Evolutionary conservation across 2,797 vertebrate species (phyloP), one percentile per base, ranked within the genome.

Genomic region (Chloroceryle inda): DNA sequence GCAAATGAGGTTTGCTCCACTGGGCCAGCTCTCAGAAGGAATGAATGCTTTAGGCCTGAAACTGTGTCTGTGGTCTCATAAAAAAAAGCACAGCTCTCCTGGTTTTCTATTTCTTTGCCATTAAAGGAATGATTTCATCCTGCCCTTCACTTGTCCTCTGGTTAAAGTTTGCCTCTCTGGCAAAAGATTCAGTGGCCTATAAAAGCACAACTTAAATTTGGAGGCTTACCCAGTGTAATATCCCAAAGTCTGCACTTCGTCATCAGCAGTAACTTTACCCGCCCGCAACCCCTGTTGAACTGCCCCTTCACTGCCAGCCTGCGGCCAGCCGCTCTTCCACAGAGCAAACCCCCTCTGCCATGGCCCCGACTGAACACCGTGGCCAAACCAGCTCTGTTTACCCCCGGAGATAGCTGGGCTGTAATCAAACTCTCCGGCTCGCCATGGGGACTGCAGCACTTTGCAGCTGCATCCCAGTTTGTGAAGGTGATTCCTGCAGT

Each of bases 201-300:
- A 85, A 88, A 91, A 91, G 42, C 2, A 0, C 20, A 29, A 8
- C 27, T 67, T 20, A 17, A 2, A 75, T 44, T 44, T 75, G 85
- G 85, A 88, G 76, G 24, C 16, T 56, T 38, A 72, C 12, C 53
- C 78, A 18, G 9, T 4, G 12, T 35, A 61, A 62, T 24, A 86
- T 16, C 42, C 45, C 33, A 0, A 68, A 78, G 42, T 4, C 72
- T 4, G 0, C 42, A 13, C 20, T 38, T 45, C 0, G 0, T 27
- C 35, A 27, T 0, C 85, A 75, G 35, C 72, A 82, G 91, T 29
- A 71, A 50, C 35, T 79, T 45, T 29, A 71, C 26, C 63, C 0
- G 1, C 79, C 76, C 35, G 29, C n/a, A 31, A 5, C 2, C 40
- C 42, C 29, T 16, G 18, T 1, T 26, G 74, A 73, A 10, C 63